Conservation (phyloP, 1,140 invertebrate genomes). For the Drosophila parabipectinata region DNA sequence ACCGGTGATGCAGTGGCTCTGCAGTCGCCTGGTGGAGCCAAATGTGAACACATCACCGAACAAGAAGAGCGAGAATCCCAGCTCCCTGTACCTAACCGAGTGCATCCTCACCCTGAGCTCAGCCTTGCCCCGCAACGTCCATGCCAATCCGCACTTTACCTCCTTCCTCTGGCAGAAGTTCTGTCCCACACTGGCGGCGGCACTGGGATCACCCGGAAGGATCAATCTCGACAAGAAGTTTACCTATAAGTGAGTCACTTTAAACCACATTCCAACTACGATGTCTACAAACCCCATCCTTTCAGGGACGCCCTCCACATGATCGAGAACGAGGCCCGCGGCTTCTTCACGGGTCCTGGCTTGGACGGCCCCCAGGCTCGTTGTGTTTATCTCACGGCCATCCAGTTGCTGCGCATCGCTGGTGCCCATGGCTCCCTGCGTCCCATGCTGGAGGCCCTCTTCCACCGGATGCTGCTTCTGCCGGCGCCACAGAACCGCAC, state of each 20-base stretch:
- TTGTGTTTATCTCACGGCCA: slow-evolving; percentile 86
- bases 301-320: slow-evolving; percentile 82
- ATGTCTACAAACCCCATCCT: neutral
- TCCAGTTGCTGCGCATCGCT: slow-evolving; percentile 93
- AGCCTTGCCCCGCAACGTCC: slow-evolving; percentile 91
- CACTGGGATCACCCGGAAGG: slow-evolving; percentile 90
- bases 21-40: slow-evolving; percentile 92
- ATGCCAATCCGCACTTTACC: slow-evolving; percentile 92
- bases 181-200: slow-evolving; percentile 93
- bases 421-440: slow-evolving; percentile 92
- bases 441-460: slow-evolving; percentile 95
- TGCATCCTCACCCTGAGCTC: slow-evolving; percentile 93
- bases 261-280: no score
- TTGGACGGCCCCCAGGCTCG: slow-evolving; percentile 81
- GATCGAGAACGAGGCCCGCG: slow-evolving; percentile 83
- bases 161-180: slow-evolving; percentile 96
- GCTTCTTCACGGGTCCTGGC: slow-evolving; percentile 81
- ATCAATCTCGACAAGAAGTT: slow-evolving; percentile 84
- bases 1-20: slow-evolving; percentile 94
- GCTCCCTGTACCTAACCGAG: slow-evolving; percentile 91
- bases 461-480: slow-evolving; percentile 95
- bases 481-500: slow-evolving; percentile 92
- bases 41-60: slow-evolving; percentile 84
- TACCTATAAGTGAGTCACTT: slow-evolving; percentile 73
- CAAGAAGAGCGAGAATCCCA: slow-evolving; percentile 87